Conservation (phyloP, 1,140 invertebrate genomes). For the Drosophila nikananu region DNA sequence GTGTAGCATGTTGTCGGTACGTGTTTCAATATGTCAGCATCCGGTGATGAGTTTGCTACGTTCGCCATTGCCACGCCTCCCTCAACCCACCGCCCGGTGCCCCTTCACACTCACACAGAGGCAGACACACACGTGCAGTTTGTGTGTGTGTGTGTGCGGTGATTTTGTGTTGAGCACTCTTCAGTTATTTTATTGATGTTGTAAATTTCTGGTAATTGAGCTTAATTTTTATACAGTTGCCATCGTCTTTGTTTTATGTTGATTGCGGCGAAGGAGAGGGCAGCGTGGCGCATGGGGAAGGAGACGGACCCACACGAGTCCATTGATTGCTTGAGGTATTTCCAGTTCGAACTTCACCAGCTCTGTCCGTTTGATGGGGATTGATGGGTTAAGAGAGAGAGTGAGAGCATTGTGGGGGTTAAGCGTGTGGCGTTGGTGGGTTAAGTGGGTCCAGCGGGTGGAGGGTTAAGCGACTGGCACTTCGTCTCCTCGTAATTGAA, state of each 20-base stretch:
- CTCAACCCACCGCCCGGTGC: conserved; percentile 13
- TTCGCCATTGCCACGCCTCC: conserved; percentile 49
- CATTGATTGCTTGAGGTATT: conserved; percentile 51
- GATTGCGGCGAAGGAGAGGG: conserved; percentile 53
- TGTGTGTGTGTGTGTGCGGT: conserved; percentile 48
- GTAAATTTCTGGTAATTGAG: conserved; percentile 84
- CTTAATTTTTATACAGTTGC: conserved; percentile 83
- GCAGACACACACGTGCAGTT: conserved; percentile 34
- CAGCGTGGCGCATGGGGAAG: background rate
- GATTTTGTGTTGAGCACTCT: conserved; percentile 80
- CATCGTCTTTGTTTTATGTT: conserved; percentile 76
- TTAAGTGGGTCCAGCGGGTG: conserved; percentile 13
- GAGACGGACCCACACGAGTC: conserved; percentile 4
- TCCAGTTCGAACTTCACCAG: conserved; percentile 28
- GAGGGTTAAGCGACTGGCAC: conserved; percentile 27
- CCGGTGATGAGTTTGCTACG: conserved; percentile 82
- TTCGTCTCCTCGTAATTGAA: conserved; percentile 64
- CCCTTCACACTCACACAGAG: conserved; percentile 27
- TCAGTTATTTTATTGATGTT: conserved; percentile 83
- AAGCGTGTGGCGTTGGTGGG: conserved; percentile 1
- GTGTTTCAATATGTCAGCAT: conserved; percentile 85
- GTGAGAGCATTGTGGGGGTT: background rate
- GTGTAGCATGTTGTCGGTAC: conserved; percentile 85
- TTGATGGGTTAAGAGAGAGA: conserved; percentile 27
- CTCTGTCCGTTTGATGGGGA: conserved; percentile 19